Percentiles rank a stretch among this genome's conserved stretches.
Conservation (phyloP, 2,113 vertebrate species). For the Gadus chalcogrammus region DNA sequence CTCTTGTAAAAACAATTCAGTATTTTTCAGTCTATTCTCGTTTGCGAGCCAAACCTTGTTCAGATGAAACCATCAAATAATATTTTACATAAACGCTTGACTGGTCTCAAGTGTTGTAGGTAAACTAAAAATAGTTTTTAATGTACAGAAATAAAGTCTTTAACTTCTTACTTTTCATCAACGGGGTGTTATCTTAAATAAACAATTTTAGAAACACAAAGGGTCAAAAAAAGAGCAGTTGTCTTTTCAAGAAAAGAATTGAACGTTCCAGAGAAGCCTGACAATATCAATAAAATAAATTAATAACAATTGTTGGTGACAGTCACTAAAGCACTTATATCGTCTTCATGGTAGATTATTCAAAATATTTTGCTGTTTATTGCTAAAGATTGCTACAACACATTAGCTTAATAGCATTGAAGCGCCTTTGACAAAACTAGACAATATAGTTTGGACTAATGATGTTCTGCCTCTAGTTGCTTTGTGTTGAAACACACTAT, state of each 20-base stretch:
- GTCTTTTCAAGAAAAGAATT: too few relatives aligned
- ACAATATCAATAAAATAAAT: too few relatives aligned
- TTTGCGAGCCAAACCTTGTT: conserved; percentile 40
- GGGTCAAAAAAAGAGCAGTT: background rate
- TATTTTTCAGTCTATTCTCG: conserved; percentile 48
- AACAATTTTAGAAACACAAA: background rate
- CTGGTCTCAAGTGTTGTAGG: conserved; percentile 75
- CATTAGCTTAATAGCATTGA: background rate
- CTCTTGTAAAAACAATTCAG: conserved; percentile 60
- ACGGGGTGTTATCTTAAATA: background rate
- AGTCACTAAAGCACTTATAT: too few relatives aligned
- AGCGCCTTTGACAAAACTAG: conserved; percentile 27
- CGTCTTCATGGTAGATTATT: too few relatives aligned
- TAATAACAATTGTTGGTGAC: too few relatives aligned
- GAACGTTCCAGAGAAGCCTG: too few relatives aligned
- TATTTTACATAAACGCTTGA: conserved; percentile 73
- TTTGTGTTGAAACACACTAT: conserved; percentile 5
- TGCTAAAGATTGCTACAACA: background rate
- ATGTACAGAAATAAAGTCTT: conserved; percentile 55
- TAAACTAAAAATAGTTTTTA: conserved; percentile 58
- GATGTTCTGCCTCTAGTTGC: conserved; percentile 54
- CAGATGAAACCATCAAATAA: conserved; percentile 48
- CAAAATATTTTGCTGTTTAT: too few relatives aligned
- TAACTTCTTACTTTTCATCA: background rate
- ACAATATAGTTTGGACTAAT: conserved; percentile 36